phyloP scores from a whole-genome alignment of 2,888 invertebrate species.

The Hemicrepidius hirtus region DNA sequence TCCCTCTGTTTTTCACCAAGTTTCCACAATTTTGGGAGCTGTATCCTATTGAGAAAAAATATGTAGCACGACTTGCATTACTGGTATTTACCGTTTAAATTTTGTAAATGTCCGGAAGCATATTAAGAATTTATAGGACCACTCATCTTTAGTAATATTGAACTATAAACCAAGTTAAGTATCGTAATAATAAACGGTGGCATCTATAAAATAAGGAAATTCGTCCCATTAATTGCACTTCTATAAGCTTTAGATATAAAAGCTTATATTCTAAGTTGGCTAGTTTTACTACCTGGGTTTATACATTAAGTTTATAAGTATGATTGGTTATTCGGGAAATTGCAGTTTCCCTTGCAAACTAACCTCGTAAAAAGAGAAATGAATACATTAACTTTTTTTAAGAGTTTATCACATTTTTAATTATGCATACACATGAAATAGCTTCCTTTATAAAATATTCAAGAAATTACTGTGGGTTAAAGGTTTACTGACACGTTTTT shows the following conservation, averaged over 20 bases:
- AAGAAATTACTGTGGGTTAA: too few relatives aligned
- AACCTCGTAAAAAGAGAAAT: neutral
- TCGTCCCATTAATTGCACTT: neutral
- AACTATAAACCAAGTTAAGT: slow-evolving; percentile 10
- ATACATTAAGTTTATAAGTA: slow-evolving; percentile 4
- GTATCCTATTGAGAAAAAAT: too few relatives aligned
- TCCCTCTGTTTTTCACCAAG: too few relatives aligned
- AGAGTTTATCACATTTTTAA: neutral
- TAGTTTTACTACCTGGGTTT: slow-evolving; percentile 6
- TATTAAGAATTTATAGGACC: neutral
- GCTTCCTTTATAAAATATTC: too few relatives aligned
- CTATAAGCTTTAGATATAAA: neutral
- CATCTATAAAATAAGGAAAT: slow-evolving; percentile 19
- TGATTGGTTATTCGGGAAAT: neutral
- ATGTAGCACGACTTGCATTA: too few relatives aligned
- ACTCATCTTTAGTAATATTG: neutral
- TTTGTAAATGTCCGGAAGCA: neutral
- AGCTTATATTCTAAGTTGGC: slow-evolving; percentile 5
- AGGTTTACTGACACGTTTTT: too few relatives aligned
- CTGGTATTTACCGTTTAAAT: neutral
- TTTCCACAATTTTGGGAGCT: too few relatives aligned
- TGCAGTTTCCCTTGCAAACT: neutral
- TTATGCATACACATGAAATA: too few relatives aligned
- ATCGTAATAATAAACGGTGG: neutral
- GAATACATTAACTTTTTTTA: neutral